Conservation (phyloP, 2,113 vertebrate genomes). For the Formicarius rufipectus region DNA sequence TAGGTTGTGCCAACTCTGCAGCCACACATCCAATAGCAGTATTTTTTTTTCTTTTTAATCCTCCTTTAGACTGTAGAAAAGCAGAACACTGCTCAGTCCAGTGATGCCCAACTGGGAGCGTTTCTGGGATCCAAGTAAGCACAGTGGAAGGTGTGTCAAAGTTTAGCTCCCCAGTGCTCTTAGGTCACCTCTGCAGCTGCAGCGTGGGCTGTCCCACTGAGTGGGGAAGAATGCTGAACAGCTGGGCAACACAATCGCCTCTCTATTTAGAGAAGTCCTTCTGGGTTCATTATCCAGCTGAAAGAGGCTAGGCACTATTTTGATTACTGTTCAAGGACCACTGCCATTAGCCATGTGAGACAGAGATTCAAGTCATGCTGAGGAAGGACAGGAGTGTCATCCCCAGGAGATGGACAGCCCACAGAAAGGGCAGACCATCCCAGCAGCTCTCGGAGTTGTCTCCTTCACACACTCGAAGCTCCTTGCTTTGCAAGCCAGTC, state of each 20-base stretch:
- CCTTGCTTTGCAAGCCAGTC: neutral
- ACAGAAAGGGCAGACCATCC: neutral
- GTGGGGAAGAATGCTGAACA: slow-evolving; percentile 7
- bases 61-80: neutral
- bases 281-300: slow-evolving; percentile 40
- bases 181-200: slow-evolving; percentile 42
- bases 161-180: neutral
- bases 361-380: neutral
- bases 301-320: neutral
- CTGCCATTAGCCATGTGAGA: neutral
- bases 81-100: neutral
- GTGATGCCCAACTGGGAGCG: neutral
- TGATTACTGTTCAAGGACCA: neutral
- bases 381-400: neutral
- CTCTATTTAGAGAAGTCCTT: slow-evolving; percentile 31
- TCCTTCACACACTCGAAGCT: neutral
- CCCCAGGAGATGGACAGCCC: neutral
- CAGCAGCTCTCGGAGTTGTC: neutral
- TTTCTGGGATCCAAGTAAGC: neutral
- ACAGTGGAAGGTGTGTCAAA: neutral
- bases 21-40: neutral
- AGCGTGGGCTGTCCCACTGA: neutral
- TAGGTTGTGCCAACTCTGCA: neutral
- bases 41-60: neutral
- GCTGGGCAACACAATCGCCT: neutral